These are phyloP conservation scores for Panonychus citri DNA, from an alignment of 1,140 invertebrate species.

Conservation along the genomic window DNA sequence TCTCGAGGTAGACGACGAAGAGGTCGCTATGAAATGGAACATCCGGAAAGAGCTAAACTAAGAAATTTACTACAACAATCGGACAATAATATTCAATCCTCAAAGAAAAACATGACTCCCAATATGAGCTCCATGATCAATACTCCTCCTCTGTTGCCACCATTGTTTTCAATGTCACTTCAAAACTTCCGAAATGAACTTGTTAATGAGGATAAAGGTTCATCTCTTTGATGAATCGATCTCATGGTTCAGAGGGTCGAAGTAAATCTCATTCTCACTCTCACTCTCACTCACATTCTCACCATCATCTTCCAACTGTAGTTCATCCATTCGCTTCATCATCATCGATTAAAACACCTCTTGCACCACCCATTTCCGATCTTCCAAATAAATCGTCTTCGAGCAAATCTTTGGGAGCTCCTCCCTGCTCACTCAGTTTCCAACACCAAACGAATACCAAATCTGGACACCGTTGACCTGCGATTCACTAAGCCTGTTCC, in stretches of 20 bases:
- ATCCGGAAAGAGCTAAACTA: slow-evolving; percentile 1
- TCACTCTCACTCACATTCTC: neutral
- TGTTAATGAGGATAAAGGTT: slow-evolving; percentile 2
- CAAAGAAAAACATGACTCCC: slow-evolving; percentile 12
- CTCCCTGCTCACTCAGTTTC: slow-evolving; percentile 16
- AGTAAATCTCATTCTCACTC: too few species aligned
- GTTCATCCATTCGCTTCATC: neutral
- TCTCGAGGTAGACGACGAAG: slow-evolving; percentile 11
- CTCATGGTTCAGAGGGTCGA: too few species aligned
- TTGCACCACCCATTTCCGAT: too few species aligned
- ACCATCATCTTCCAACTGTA: neutral
- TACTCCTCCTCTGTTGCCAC: slow-evolving; percentile 5
- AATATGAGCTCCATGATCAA: neutral
- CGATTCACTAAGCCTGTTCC: slow-evolving; percentile 12
- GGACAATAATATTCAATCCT: neutral
- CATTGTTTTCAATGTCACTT: slow-evolving; percentile 4
- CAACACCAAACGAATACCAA: slow-evolving; percentile 6
- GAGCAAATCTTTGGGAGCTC: neutral
- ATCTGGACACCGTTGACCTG: slow-evolving; percentile 13
- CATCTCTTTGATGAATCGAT: slow-evolving; percentile 10
- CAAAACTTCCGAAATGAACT: slow-evolving; percentile 5
- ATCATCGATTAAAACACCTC: too few species aligned
- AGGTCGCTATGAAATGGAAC: slow-evolving; percentile 15
- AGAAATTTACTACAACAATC: slow-evolving; percentile 3
- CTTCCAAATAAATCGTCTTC: too few species aligned